These are phyloP conservation scores for Deilephila porcellus DNA, from an alignment of 2,888 invertebrate genomes.

Conservation along the genomic window DNA sequence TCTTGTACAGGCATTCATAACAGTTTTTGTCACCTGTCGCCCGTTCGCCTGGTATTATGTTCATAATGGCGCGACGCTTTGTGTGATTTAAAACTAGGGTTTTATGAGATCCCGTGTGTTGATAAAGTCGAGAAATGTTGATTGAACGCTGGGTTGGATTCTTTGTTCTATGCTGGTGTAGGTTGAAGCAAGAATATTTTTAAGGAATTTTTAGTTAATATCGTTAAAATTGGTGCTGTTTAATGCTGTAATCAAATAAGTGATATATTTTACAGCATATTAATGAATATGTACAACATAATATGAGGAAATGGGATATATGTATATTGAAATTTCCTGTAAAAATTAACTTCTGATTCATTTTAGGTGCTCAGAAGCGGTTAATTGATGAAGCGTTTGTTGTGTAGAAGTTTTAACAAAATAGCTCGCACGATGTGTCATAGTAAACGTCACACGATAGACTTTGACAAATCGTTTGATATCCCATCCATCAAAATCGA, in stretches of 20 bases:
- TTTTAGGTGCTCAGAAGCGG: neutral
- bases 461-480: conserved; percentile 32
- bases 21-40: conserved; percentile 76
- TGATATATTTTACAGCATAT: neutral
- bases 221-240: neutral
- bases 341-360: neutral
- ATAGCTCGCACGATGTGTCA: conserved; percentile 27
- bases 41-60: conserved; percentile 58
- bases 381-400: conserved; percentile 15
- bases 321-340: too few relatives aligned
- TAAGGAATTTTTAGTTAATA: neutral
- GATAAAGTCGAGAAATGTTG: conserved; percentile 29
- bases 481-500: conserved; percentile 32
- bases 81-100: conserved; percentile 53
- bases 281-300: too few relatives aligned
- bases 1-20: conserved; percentile 70
- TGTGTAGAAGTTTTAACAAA: conserved; percentile 6
- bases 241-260: neutral
- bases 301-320: too few relatives aligned
- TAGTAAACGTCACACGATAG: conserved; percentile 23
- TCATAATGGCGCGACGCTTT: conserved; percentile 56
- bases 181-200: neutral
- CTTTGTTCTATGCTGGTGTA: neutral
- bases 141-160: conserved; percentile 7
- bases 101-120: conserved; percentile 38